A percentile compares a stretch with the other conserved stretches of the same genome.
Evolutionary conservation across 2,888 invertebrate species (phyloP).

Genomic region (Cataglyphis livida): DNA sequence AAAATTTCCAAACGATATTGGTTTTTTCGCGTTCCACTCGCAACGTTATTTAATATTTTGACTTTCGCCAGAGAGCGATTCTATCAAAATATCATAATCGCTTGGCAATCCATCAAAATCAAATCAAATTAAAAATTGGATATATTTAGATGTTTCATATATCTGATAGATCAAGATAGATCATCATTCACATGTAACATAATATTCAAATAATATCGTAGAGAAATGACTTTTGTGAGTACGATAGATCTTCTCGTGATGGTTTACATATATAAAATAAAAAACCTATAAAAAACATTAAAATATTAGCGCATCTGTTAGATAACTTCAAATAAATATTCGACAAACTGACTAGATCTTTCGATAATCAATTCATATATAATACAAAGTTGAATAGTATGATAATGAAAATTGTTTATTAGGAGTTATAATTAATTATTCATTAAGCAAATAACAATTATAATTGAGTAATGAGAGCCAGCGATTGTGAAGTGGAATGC

Average conservation of each 20-base stretch:
- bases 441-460: background rate
- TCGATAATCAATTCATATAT: constrained; percentile 35
- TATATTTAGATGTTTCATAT: constrained; percentile 46
- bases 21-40: constrained; percentile 31
- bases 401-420: constrained; percentile 30
- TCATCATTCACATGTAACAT: background rate
- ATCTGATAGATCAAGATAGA: constrained; percentile 20
- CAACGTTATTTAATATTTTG: constrained; percentile 7
- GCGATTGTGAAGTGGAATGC: constrained; percentile 33
- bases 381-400: constrained; percentile 3
- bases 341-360: constrained; percentile 4
- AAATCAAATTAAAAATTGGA: constrained; percentile 24
- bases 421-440: constrained; percentile 32
- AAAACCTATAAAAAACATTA: constrained; percentile 23
- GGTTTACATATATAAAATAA: background rate
- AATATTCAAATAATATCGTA: constrained; percentile 2
- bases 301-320: constrained; percentile 1
- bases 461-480: background rate
- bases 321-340: constrained; percentile 22
- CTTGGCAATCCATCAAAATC: constrained; percentile 36
- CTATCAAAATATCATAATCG: constrained; percentile 8
- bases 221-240: background rate
- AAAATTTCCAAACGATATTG: constrained; percentile 3
- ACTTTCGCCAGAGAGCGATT: constrained; percentile 7
- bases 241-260: background rate